Percentiles rank a stretch among this genome's conserved stretches.
Evolutionary conservation across 1,140 invertebrate species (phyloP).

Genomic region (Drosophila prosaltans): DNA sequence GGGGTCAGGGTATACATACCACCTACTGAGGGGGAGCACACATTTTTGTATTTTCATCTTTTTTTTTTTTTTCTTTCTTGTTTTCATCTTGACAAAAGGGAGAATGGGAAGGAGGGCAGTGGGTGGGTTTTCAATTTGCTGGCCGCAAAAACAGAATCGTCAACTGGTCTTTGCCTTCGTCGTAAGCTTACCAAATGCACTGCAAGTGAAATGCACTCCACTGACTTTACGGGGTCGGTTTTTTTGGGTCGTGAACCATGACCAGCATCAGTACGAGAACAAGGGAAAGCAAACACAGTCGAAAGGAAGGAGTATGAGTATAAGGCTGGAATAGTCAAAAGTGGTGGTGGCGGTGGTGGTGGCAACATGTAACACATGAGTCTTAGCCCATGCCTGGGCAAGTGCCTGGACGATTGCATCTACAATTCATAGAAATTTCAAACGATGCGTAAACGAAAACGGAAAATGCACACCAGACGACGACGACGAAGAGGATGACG

Average conservation of each 20-base stretch:
- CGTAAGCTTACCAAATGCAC: slow-evolving; percentile 78
- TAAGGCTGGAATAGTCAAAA: not conserved
- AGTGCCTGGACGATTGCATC: slow-evolving; percentile 79
- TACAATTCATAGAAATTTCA: slow-evolving; percentile 83
- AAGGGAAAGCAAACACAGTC: not conserved
- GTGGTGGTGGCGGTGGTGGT: slow-evolving; percentile 29
- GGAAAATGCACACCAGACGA: slow-evolving; percentile 64
- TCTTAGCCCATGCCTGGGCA: slow-evolving; percentile 46
- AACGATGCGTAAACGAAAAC: slow-evolving; percentile 82
- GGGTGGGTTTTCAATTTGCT: slow-evolving; percentile 64
- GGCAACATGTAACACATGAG: slow-evolving; percentile 63
- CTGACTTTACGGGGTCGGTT: slow-evolving; percentile 64
- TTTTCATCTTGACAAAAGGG: slow-evolving; percentile 32
- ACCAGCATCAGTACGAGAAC: slow-evolving; percentile 16
- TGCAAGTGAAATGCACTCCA: slow-evolving; percentile 78
- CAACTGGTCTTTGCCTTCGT: slow-evolving; percentile 71
- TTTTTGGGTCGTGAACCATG: slow-evolving; percentile 54
- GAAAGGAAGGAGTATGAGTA: not conserved
- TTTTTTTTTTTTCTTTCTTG: slow-evolving; percentile 41
- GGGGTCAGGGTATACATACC: not conserved
- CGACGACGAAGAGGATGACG: slow-evolving; percentile 22
- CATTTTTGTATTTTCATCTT: slow-evolving; percentile 12
- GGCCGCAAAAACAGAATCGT: slow-evolving; percentile 69
- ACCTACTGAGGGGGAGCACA: slow-evolving; percentile 10
- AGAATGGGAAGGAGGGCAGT: not conserved